phyloP scores from a whole-genome alignment of 2,888 invertebrate genomes.

The Hyles lineata region DNA sequence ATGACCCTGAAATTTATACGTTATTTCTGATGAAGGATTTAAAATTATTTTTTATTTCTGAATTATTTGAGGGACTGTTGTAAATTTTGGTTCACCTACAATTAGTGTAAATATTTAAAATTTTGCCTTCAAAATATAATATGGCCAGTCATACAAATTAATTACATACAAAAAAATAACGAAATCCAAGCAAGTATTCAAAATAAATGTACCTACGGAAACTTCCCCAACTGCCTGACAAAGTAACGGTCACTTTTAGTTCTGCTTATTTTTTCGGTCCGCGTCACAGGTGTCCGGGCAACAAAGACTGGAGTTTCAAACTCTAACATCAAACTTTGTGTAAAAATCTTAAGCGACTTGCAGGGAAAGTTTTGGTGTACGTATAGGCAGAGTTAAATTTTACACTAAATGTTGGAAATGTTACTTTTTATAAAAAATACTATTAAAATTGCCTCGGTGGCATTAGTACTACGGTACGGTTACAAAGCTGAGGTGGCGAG shows the following conservation, averaged over 20 bases:
- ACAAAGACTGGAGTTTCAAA: conserved; percentile 5
- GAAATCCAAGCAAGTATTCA: neutral
- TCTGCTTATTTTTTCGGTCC: neutral
- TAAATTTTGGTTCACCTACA: no score
- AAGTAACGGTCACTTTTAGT: neutral
- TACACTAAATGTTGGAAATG: no score
- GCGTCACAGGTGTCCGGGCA: conserved; percentile 9
- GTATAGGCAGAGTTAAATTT: neutral
- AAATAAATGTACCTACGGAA: neutral
- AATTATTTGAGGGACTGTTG: no score
- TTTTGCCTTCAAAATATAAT: no score
- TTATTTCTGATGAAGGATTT: no score
- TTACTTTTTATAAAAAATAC: no score
- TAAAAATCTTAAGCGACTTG: neutral
- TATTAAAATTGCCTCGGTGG: no score
- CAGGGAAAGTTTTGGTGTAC: neutral
- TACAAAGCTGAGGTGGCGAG: no score
- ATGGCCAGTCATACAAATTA: neutral
- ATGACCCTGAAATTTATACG: no score
- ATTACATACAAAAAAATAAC: neutral
- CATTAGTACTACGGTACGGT: no score
- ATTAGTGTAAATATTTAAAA: no score
- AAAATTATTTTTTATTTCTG: no score
- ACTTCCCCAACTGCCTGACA: neutral
- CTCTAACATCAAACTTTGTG: neutral